A percentile compares a stretch with the other conserved stretches of the same genome.
Conservation (phyloP, 2,797 vertebrate genomes). For the Pseudomugil tenellus region DNA sequence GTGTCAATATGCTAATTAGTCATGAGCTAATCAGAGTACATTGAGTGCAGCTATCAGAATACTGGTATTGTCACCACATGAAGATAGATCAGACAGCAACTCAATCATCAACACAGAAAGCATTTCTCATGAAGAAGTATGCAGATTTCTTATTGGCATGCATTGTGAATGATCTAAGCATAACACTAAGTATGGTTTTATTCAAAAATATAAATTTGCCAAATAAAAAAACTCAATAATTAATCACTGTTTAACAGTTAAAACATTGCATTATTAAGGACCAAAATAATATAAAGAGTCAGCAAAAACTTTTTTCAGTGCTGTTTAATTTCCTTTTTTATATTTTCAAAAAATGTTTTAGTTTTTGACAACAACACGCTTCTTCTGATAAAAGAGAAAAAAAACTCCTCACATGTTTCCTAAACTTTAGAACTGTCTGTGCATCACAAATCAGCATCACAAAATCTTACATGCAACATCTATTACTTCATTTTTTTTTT, state of each 20-base stretch:
- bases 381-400: neutral
- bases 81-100: too few relatives aligned
- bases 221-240: too few relatives aligned
- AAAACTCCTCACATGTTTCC: neutral
- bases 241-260: too few relatives aligned
- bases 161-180: neutral
- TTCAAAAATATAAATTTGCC: too few relatives aligned
- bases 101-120: neutral
- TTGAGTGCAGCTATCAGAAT: neutral
- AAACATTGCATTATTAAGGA: too few relatives aligned
- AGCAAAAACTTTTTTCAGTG: neutral
- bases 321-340: neutral
- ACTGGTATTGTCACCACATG: too few relatives aligned
- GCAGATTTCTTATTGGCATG: neutral
- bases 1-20: neutral
- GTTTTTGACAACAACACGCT: neutral
- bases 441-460: neutral
- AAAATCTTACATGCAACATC: neutral
- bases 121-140: neutral
- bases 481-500: neutral
- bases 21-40: neutral
- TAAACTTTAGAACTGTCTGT: neutral
- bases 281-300: neutral
- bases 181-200: too few relatives aligned
- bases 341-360: neutral